These are phyloP conservation scores for Labeo calbasu DNA, from an alignment of 2,797 vertebrate genomes.

Conservation along the genomic window DNA sequence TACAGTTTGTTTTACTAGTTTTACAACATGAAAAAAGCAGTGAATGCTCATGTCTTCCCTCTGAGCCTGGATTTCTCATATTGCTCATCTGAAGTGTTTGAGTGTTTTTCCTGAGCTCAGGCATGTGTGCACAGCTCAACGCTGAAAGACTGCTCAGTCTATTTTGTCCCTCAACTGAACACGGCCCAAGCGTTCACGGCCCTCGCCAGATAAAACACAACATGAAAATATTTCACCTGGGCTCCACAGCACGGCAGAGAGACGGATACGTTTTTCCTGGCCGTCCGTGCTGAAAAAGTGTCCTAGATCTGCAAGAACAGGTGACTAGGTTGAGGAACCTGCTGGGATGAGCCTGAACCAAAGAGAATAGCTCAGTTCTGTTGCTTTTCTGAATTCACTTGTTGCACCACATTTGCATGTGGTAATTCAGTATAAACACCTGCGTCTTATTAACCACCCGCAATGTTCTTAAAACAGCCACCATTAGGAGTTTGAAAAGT, in stretches of 20 bases:
- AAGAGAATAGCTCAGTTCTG: neutral
- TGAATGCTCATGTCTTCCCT: conserved; percentile 28
- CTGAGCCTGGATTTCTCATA: conserved; percentile 38
- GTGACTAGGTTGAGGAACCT: conserved; percentile 39
- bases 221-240: conserved; percentile 59
- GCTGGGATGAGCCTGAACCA: conserved; percentile 9
- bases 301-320: conserved; percentile 30
- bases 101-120: conserved; percentile 36
- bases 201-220: conserved; percentile 62
- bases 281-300: neutral
- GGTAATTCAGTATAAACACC: neutral
- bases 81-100: conserved; percentile 34
- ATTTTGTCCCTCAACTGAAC: conserved; percentile 46
- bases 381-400: neutral
- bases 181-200: conserved; percentile 20
- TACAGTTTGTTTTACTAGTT: conserved; percentile 25
- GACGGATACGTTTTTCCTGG: conserved; percentile 47
- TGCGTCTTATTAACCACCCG: neutral
- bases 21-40: conserved; percentile 29
- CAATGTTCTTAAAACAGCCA: neutral
- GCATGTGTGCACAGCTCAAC: conserved; percentile 26
- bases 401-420: neutral
- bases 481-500: conserved; percentile 10
- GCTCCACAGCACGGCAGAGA: conserved; percentile 29
- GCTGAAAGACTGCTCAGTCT: conserved; percentile 48